phyloP scores from a whole-genome alignment of 2,113 vertebrate genomes.

The Ceuthmochares aereus region DNA sequence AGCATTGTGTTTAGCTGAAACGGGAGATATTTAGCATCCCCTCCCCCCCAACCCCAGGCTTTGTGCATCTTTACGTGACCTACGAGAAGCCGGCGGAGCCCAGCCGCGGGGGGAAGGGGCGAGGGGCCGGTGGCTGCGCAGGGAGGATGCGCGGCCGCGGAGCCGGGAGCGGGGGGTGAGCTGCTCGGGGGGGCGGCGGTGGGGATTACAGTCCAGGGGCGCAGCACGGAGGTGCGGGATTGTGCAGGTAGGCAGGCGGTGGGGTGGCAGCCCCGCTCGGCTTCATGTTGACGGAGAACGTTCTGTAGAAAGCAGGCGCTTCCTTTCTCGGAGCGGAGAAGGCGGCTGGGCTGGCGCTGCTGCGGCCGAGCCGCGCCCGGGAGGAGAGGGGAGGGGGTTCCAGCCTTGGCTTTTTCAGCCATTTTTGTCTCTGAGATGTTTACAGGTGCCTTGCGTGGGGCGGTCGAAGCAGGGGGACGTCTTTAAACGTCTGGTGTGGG shows the following conservation, averaged over 20 bases:
- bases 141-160: conserved; percentile 1
- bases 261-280: neutral
- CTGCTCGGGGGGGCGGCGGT: accelerated
- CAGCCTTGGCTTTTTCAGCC: neutral
- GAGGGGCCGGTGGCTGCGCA: neutral
- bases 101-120: neutral
- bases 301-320: accelerated
- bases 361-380: too few relatives aligned
- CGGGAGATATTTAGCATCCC: accelerated
- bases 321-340: accelerated
- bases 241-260: neutral
- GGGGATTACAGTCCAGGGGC: accelerated
- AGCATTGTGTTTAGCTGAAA: neutral
- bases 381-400: neutral
- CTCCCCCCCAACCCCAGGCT: accelerated
- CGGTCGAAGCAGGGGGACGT: neutral
- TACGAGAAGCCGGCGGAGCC: accelerated
- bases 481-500: neutral
- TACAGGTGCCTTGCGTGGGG: neutral
- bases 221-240: neutral
- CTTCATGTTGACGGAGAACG: accelerated
- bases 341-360: too few relatives aligned
- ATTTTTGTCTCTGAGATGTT: neutral
- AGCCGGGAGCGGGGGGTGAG: conserved; percentile 11
- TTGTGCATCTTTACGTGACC: accelerated